Conservation (phyloP, 2,888 invertebrate genomes). For the Aporophyla lueneburgensis region DNA sequence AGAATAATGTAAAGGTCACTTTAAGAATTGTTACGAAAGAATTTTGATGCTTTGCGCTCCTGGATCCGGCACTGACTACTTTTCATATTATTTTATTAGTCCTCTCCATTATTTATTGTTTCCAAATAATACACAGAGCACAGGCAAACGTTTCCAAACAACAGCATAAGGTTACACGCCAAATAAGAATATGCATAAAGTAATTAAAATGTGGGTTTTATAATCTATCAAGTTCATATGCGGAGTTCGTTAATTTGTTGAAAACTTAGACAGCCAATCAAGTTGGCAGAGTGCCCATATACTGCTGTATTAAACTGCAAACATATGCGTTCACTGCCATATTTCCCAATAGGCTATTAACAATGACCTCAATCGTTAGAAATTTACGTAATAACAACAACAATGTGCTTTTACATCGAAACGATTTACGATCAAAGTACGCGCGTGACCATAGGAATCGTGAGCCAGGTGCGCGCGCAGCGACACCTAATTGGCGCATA, state of each 20-base stretch:
- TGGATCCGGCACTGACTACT: neutral
- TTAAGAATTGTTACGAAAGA: no score
- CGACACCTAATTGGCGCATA: constrained; percentile 87
- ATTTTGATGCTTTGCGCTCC: no score
- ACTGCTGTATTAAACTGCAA: constrained; percentile 28
- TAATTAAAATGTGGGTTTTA: constrained; percentile 53
- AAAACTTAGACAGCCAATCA: constrained; percentile 42
- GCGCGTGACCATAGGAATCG: constrained; percentile 86
- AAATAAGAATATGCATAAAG: constrained; percentile 15
- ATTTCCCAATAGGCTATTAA: constrained; percentile 61
- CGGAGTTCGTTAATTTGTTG: constrained; percentile 49
- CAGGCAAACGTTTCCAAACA: constrained; percentile 1
- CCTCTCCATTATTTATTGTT: neutral
- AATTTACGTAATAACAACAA: constrained; percentile 72
- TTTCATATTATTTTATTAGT: neutral
- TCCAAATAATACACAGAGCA: constrained; percentile 12
- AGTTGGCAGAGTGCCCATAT: constrained; percentile 39
- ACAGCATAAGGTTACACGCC: constrained; percentile 30
- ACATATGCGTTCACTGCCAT: constrained; percentile 43
- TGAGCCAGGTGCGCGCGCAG: constrained; percentile 86
- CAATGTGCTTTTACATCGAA: constrained; percentile 74
- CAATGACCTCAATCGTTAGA: constrained; percentile 72
- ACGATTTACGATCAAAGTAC: constrained; percentile 81
- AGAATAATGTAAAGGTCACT: no score
- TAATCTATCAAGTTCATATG: constrained; percentile 44